Evolutionary conservation across 2,888 invertebrate genomes (phyloP).

Genomic region (Campaea margaritaria): DNA sequence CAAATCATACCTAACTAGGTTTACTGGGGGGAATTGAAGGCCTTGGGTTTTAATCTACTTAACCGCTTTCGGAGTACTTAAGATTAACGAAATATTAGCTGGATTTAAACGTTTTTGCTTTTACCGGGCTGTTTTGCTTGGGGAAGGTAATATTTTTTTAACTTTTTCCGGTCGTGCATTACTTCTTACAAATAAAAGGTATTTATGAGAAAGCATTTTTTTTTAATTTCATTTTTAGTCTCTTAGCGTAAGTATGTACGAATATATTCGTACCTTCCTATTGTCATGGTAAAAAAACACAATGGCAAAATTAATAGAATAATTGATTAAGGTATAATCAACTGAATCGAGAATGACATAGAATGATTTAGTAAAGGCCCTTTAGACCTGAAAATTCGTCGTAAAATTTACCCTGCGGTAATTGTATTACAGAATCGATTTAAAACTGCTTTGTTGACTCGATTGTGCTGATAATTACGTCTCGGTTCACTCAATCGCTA

Average conservation of each 20-base stretch:
- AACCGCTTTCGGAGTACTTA: conserved; percentile 16
- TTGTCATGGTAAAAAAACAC: no score
- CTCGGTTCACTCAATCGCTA: conserved; percentile 39
- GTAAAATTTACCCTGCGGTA: conserved; percentile 25
- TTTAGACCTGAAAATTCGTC: neutral
- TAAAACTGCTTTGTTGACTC: conserved; percentile 51
- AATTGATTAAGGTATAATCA: no score
- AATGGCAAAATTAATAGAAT: no score
- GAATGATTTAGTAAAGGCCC: neutral
- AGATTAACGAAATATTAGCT: conserved; percentile 8
- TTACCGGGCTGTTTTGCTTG: no score
- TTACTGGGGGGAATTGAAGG: conserved; percentile 17
- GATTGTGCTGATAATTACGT: conserved; percentile 54
- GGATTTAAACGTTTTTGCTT: neutral
- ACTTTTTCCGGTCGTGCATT: no score
- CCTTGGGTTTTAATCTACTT: conserved; percentile 19
- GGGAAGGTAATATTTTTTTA: no score
- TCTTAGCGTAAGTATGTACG: no score
- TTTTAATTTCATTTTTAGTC: no score
- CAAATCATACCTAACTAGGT: conserved; percentile 23
- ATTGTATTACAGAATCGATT: conserved; percentile 42
- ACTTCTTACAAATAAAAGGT: no score
- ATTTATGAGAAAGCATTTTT: no score
- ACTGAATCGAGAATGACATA: no score
- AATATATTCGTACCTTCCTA: no score